Evolutionary conservation across 2,888 invertebrate genomes (phyloP), one percentile per base, ranked within the genome.

Genomic region (Acrobasis consociella): DNA sequence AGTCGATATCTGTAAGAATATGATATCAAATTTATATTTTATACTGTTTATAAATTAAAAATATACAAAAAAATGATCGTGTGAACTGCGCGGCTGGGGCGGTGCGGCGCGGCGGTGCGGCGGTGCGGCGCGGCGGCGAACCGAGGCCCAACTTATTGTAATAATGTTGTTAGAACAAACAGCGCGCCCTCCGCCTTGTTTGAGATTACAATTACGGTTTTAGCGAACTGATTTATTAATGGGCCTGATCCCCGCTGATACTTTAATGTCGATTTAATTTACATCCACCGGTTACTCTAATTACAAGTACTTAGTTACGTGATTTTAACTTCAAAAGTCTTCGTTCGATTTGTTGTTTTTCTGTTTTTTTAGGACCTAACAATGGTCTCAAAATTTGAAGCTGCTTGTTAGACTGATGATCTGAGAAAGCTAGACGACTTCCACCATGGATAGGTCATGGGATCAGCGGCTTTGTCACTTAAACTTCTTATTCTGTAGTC

Each of bases 151-250:
- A 90, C 89, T 91, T 91, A 91, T 91, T 92, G 89, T 91, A 91
- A 91, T 90, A 91, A 91, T 92, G 91, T 92, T 92, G 88, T 91
- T 87, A 90, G 86, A 90, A 85, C 87, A 92, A 92, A 91, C 92
- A 91, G 82, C 77, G 82, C 84, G 76, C 89, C 86, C 87, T 84
- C 82, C 80, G 81, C 86, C 87, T 86, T 91, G 91, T 91, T 91
- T 91, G 91, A 91, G 91, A 91, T 91, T 91, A 91, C 91, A 91
- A 91, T 92, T 92, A 92, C 91, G 91, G 92, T 87, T 91, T 91
- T 91, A 91, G 91, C 91, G 87, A 89, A 91, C 90, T 92, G 91
- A 91, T 91, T 92, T 91, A 91, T 91, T 92, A 91, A 92, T 91
- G 91, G 91, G 90, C 84, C 87, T 91, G 90, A 91, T 91, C 90